Conservation (phyloP, 2,888 invertebrate genomes). For the Ophonus ardosiacus region DNA sequence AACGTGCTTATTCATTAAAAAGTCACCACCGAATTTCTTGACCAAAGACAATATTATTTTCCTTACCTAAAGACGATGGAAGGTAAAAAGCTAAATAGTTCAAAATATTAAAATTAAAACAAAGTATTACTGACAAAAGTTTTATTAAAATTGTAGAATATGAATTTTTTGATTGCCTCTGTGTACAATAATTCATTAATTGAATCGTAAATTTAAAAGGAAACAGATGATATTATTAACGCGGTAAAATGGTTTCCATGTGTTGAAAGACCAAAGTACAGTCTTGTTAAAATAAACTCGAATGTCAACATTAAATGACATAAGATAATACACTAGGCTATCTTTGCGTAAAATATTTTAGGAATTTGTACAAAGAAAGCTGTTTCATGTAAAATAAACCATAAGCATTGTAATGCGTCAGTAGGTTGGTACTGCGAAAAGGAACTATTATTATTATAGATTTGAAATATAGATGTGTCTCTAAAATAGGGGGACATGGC, state of each 20-base stretch:
- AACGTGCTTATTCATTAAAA: too few species aligned
- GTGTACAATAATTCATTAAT: not conserved
- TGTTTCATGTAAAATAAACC: not conserved
- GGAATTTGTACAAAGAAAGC: not conserved
- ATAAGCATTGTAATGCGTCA: not conserved
- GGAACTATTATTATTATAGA: not conserved
- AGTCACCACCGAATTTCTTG: too few species aligned
- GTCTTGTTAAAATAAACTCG: not conserved
- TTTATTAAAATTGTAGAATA: too few species aligned
- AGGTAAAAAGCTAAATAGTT: too few species aligned
- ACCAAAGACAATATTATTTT: too few species aligned
- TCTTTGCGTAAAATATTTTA: not conserved
- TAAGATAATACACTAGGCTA: constrained; percentile 29
- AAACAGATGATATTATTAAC: constrained; percentile 27
- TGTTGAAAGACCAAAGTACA: constrained; percentile 18
- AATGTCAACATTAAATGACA: constrained; percentile 1
- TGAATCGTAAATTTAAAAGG: not conserved
- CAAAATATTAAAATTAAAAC: too few species aligned
- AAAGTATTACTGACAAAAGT: too few species aligned
- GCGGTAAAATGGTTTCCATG: constrained; percentile 15
- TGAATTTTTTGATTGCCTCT: too few species aligned
- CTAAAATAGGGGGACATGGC: too few species aligned
- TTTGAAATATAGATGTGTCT: too few species aligned
- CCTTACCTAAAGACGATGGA: too few species aligned
- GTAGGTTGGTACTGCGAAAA: not conserved